phyloP scores from a whole-genome alignment of 2,888 invertebrate species.

The Drosophila sordidula region DNA sequence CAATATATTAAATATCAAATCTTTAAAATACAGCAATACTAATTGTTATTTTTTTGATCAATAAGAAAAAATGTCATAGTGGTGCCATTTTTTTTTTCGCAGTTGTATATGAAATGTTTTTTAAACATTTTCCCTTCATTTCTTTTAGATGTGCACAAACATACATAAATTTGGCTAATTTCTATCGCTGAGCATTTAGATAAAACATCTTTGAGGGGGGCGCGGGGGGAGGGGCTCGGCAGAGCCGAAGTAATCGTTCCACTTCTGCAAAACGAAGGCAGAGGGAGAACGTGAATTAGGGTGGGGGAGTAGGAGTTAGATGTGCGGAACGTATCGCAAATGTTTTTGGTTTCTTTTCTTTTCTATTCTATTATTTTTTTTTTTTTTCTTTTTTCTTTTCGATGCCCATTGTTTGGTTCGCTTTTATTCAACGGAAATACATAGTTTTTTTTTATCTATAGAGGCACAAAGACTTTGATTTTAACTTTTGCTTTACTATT shows the following conservation, averaged over 20 bases:
- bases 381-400: conserved; percentile 28
- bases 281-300: not conserved
- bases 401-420: conserved; percentile 50
- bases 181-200: conserved; percentile 3
- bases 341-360: conserved; percentile 12
- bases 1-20: no score
- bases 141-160: not conserved
- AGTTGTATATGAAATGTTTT: not conserved
- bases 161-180: conserved; percentile 7
- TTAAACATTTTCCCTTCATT: not conserved
- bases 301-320: not conserved
- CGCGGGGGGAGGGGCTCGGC: not conserved
- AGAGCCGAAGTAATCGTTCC: conserved; percentile 2
- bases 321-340: conserved; percentile 12
- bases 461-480: conserved; percentile 25
- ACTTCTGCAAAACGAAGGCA: not conserved
- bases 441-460: conserved; percentile 65
- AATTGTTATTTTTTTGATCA: no score
- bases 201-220: conserved; percentile 8
- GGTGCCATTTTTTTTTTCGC: no score
- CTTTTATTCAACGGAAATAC: conserved; percentile 64
- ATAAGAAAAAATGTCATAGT: no score
- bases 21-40: no score
- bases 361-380: conserved; percentile 24
- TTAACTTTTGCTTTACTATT: conserved; percentile 33